A percentile compares a stretch with the other conserved stretches of the same genome.
Conservation (phyloP, 2,888 invertebrate genomes). For the Rambutsinella grinnellia region DNA sequence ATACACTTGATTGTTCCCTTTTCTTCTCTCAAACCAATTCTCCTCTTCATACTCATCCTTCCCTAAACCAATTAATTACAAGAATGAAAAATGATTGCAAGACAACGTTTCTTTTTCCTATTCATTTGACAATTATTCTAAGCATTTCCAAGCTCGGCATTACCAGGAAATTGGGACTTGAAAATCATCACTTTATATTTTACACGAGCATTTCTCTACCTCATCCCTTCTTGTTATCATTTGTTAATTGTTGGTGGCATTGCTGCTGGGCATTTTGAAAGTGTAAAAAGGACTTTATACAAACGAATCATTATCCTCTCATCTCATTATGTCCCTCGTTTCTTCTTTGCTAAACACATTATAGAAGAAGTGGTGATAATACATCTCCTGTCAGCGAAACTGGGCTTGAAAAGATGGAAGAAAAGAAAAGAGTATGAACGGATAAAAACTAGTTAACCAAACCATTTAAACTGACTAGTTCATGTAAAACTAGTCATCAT, state of each 20-base stretch:
- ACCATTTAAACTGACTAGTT: too few relatives aligned
- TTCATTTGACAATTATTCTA: slow-evolving; percentile 44
- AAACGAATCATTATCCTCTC: background rate
- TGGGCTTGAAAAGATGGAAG: slow-evolving; percentile 36
- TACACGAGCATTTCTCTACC: too few relatives aligned
- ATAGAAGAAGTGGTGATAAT: slow-evolving; percentile 38
- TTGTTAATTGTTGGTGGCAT: slow-evolving; percentile 43
- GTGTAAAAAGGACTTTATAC: background rate
- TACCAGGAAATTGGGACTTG: too few relatives aligned
- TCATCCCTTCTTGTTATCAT: slow-evolving; percentile 42
- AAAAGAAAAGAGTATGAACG: slow-evolving; percentile 16
- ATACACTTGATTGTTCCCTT: background rate
- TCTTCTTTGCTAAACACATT: background rate
- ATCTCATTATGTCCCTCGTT: background rate
- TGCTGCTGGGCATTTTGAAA: background rate
- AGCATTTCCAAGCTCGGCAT: background rate
- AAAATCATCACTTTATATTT: background rate
- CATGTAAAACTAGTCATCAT: too few relatives aligned
- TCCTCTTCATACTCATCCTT: background rate
- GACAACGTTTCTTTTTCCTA: slow-evolving; percentile 24
- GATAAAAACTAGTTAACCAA: too few relatives aligned
- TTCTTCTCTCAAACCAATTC: background rate
- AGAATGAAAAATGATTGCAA: slow-evolving; percentile 51
- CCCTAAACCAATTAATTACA: slow-evolving; percentile 41
- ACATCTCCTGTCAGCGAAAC: slow-evolving; percentile 44